These are phyloP conservation scores for Meloidogyne hapla DNA, from an alignment of 1,140 invertebrate species.

Conservation along the genomic window DNA sequence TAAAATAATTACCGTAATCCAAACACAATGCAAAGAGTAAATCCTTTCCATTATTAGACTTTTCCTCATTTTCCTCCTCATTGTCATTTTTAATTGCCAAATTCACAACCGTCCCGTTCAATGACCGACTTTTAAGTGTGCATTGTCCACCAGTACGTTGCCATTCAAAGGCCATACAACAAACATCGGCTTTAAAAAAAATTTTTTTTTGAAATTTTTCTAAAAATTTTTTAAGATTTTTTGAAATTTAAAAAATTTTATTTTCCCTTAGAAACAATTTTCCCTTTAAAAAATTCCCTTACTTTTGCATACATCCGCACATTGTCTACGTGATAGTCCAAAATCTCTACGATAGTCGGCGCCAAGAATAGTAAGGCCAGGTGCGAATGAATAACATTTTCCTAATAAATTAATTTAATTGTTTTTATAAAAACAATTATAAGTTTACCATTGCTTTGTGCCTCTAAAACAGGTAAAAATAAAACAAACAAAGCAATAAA, in stretches of 20 bases:
- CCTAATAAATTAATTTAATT: conserved; percentile 3
- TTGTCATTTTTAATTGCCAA: not conserved
- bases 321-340: conserved; percentile 32
- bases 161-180: conserved; percentile 51
- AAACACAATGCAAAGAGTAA: conserved; percentile 44
- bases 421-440: not conserved
- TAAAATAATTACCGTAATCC: conserved; percentile 38
- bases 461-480: not conserved
- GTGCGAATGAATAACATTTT: conserved; percentile 44
- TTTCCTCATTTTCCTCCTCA: not conserved
- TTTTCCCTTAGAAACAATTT: too few relatives aligned
- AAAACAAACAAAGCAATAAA: not conserved
- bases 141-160: conserved; percentile 31
- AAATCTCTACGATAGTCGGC: conserved; percentile 46
- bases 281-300: not conserved
- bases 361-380: conserved; percentile 46
- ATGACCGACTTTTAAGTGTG: conserved; percentile 47
- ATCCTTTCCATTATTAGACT: conserved; percentile 9
- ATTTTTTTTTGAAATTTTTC: not conserved
- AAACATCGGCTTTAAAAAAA: conserved; percentile 25
- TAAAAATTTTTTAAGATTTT: too few relatives aligned
- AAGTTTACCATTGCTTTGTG: conserved; percentile 6
- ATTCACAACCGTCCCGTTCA: conserved; percentile 44
- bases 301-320: conserved; percentile 43
- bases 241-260: too few relatives aligned